Percentiles rank a stretch among this genome's conserved stretches.
Conservation (phyloP, 2,888 invertebrate genomes). For the Molanna angustata region DNA sequence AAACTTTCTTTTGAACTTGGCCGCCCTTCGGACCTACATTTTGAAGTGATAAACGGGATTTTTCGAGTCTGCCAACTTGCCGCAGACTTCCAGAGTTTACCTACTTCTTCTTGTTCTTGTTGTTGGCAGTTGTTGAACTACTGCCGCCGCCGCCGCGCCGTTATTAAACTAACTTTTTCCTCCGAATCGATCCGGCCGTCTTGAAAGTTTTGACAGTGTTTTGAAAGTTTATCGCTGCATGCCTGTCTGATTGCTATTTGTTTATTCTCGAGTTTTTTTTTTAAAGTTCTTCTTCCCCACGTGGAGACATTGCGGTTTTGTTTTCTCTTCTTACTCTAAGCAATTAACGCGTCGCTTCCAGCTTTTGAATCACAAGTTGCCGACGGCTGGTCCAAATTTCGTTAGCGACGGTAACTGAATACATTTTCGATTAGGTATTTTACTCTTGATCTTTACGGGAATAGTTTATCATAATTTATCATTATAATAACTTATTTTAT, state of each 20-base stretch:
- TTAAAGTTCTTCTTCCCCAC: not conserved
- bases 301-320: not conserved
- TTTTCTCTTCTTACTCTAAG: no score
- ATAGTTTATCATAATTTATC: no score
- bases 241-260: conserved; percentile 37
- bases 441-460: no score
- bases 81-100: conserved; percentile 23
- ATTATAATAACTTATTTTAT: no score
- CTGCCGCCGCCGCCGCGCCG: conserved; percentile 20
- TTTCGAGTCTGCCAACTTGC: conserved; percentile 27
- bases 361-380: no score
- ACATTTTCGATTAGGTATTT: no score
- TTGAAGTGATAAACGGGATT: conserved; percentile 30
- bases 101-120: conserved; percentile 17
- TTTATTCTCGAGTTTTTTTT: conserved; percentile 8
- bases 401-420: no score
- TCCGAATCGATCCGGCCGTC: conserved; percentile 26
- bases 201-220: conserved; percentile 29
- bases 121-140: conserved; percentile 50
- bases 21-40: conserved; percentile 27
- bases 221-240: conserved; percentile 33
- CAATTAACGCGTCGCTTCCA: no score
- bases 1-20: conserved; percentile 6
- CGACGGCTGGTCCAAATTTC: no score
- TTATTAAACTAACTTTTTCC: conserved; percentile 30